These are phyloP conservation scores for Glaucopsyche alexis DNA, from an alignment of 2,888 invertebrate species.

Conservation along the genomic window DNA sequence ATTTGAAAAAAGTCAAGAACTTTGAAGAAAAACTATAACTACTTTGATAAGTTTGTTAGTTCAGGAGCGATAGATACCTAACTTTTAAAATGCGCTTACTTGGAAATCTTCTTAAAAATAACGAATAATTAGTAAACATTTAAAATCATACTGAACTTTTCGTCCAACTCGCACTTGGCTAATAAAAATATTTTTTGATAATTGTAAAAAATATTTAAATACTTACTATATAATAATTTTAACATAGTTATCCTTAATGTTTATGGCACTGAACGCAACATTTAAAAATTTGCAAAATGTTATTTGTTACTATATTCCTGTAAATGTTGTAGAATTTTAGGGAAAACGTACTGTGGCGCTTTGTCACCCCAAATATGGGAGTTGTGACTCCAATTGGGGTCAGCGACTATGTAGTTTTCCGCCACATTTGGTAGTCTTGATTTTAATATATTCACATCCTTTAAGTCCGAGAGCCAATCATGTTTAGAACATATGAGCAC, in stretches of 20 bases:
- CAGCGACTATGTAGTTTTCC: constrained; percentile 34
- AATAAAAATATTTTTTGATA: too few species aligned
- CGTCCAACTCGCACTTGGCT: too few species aligned
- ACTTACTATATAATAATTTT: not conserved
- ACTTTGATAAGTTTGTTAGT: too few species aligned
- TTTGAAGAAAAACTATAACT: too few species aligned
- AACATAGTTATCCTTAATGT: not conserved
- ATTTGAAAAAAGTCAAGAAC: too few species aligned
- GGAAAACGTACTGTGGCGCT: constrained; percentile 9
- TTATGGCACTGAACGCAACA: not conserved
- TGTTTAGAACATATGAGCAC: constrained; percentile 47
- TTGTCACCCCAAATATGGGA: constrained; percentile 17
- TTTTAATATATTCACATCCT: constrained; percentile 45
- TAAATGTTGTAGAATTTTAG: constrained; percentile 22
- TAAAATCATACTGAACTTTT: too few species aligned
- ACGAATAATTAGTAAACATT: too few species aligned
- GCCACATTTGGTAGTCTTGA: constrained; percentile 46
- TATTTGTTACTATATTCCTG: constrained; percentile 11
- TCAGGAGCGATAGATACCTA: too few species aligned
- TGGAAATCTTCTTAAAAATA: too few species aligned
- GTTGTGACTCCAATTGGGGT: constrained; percentile 25
- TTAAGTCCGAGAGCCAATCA: constrained; percentile 47
- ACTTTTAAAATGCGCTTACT: too few species aligned
- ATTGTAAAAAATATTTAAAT: not conserved
- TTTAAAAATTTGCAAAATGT: not conserved